phyloP scores from a whole-genome alignment of 2,797 vertebrate genomes.

The Muscicapa comitata region DNA sequence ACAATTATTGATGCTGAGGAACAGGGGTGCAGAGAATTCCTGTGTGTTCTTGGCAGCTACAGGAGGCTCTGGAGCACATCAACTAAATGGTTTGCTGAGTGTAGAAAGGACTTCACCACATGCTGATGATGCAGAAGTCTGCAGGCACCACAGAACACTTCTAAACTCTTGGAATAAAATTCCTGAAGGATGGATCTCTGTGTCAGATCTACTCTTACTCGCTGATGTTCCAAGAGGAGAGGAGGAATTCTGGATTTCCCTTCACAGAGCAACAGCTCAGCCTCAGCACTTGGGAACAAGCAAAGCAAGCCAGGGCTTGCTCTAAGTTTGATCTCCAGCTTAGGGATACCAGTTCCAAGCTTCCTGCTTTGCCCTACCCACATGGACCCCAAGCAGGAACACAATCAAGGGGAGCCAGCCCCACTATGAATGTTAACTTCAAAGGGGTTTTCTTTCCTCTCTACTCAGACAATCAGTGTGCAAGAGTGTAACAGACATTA shows the following conservation, averaged over 20 bases:
- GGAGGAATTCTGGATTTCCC: background rate
- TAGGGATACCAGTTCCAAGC: background rate
- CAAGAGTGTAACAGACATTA: slow-evolving; percentile 30
- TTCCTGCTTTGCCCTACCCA: background rate
- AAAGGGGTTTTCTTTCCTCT: background rate
- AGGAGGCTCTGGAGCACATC: background rate
- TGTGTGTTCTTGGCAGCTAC: background rate
- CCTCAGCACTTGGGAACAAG: background rate
- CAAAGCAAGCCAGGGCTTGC: background rate
- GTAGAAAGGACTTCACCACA: background rate
- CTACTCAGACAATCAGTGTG: background rate
- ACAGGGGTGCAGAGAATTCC: background rate
- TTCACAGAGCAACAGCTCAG: background rate
- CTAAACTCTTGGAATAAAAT: background rate
- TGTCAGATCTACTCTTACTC: background rate
- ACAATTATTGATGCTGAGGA: background rate
- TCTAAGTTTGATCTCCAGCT: background rate
- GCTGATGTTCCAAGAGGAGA: background rate
- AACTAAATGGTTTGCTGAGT: background rate
- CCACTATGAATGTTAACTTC: background rate
- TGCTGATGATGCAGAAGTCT: background rate
- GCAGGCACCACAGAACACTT: background rate
- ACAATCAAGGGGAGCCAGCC: background rate
- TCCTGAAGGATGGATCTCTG: background rate
- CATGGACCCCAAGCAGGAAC: background rate